These are phyloP conservation scores for Petaurus breviceps DNA, from an alignment of 2,113 vertebrate species.

Conservation along the genomic window DNA sequence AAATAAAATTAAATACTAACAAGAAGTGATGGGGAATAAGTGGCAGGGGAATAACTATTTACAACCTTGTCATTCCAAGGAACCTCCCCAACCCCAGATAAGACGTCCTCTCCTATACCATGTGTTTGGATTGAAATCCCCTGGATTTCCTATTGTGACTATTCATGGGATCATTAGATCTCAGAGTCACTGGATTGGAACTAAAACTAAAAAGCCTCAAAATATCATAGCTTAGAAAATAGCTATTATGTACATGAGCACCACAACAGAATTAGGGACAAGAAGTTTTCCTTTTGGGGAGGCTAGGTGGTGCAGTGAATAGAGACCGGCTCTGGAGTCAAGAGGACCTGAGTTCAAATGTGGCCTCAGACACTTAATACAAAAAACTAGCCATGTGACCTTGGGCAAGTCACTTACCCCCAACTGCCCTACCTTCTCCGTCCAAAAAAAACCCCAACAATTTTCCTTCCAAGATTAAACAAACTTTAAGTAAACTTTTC, in stretches of 20 bases:
- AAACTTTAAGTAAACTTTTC: slow-evolving; percentile 57
- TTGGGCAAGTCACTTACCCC: too few relatives aligned
- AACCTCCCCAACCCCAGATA: slow-evolving; percentile 53
- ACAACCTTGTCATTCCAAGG: slow-evolving; percentile 72
- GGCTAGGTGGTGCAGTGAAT: too few relatives aligned
- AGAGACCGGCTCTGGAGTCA: too few relatives aligned
- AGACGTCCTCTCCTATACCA: not conserved
- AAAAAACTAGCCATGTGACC: too few relatives aligned
- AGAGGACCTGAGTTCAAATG: too few relatives aligned
- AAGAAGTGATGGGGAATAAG: slow-evolving; percentile 68
- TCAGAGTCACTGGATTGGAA: slow-evolving; percentile 62
- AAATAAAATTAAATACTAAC: slow-evolving; percentile 76
- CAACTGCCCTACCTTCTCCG: too few relatives aligned
- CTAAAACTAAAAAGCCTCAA: slow-evolving; percentile 63
- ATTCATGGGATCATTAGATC: slow-evolving; percentile 40
- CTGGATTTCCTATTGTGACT: slow-evolving; percentile 53
- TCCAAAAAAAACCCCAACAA: too few relatives aligned
- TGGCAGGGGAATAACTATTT: slow-evolving; percentile 76
- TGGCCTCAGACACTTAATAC: too few relatives aligned
- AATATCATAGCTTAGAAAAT: slow-evolving; percentile 64
- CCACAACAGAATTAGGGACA: not conserved
- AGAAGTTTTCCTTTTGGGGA: slow-evolving; percentile 36
- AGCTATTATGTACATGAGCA: not conserved
- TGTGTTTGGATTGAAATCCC: slow-evolving; percentile 10
- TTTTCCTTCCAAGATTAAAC: slow-evolving; percentile 32